Evolutionary conservation across 2,888 invertebrate species (phyloP), one percentile per base, ranked within the genome.

Genomic region (Metopia argyrocephala): DNA sequence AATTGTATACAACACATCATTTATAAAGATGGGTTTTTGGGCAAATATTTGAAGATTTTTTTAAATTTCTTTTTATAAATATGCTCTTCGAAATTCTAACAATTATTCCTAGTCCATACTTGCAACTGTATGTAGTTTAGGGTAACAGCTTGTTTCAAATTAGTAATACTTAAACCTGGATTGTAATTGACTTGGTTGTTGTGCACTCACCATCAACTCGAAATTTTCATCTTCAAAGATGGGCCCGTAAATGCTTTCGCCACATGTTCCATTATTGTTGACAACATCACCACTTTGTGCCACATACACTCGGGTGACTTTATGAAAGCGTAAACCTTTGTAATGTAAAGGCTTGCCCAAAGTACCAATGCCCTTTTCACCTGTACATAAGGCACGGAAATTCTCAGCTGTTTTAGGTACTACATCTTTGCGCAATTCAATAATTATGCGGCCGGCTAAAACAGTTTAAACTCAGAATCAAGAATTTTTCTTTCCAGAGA

Each of bases 171-270:
- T n/a, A n/a, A n/a, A n/a, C n/a, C n/a, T n/a, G n/a, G n/a, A n/a
- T n/a, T n/a, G n/a, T n/a, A n/a, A n/a, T n/a, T n/a, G n/a, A n/a
- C n/a, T n/a, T n/a, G n/a, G n/a, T n/a, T n/a, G n/a, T n/a, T 5
- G 6, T 20, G 3, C 20, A 86, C 87, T 87, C 89, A 94, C 94
- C 88, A 89, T 91, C 82, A 95, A 87, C 71, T 89, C 90, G 87
- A 97, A 96, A 89, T 95, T 96, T 91, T 99, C 98, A 92, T 98
- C 98, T 84, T 96, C 94, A 90, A 98, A 99, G 64, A 92, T 92
- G 15, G 93, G 92, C 7, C 98, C 98, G 89, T 98, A 99, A 85
- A 99, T 98, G 86, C 98, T 98, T 89, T 98, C 98, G 0, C 98
- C 98, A 48, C 96, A 94, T 2, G 95, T 94, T 0, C 98, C 98